Conservation (phyloP, 1,140 invertebrate genomes). For the Diabrotica virgifera region DNA sequence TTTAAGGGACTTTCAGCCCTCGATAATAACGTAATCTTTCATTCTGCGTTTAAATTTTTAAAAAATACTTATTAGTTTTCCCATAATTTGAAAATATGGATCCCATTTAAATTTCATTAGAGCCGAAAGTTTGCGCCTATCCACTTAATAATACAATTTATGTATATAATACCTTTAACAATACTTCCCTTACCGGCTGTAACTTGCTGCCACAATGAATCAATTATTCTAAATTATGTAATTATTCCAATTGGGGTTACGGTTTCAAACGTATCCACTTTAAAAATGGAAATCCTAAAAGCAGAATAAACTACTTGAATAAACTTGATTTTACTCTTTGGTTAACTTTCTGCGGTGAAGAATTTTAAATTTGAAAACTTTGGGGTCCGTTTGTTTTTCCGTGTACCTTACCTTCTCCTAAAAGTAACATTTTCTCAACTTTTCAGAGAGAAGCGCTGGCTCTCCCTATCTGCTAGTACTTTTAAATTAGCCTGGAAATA, state of each 20-base stretch:
- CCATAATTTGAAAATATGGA: too few relatives aligned
- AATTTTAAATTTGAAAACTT: constrained; percentile 3
- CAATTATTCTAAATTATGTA: constrained; percentile 3
- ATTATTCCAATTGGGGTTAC: neutral
- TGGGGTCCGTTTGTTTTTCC: neutral
- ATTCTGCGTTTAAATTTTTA: too few relatives aligned
- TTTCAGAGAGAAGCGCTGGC: neutral
- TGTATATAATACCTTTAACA: too few relatives aligned
- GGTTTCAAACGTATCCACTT: neutral
- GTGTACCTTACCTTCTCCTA: neutral
- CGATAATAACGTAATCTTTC: too few relatives aligned
- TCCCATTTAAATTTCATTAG: too few relatives aligned
- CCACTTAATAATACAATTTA: too few relatives aligned
- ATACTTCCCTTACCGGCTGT: too few relatives aligned
- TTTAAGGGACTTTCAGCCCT: too few relatives aligned
- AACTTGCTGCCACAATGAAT: neutral
- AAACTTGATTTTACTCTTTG: constrained; percentile 3
- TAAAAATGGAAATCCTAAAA: neutral
- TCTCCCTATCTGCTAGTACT: neutral
- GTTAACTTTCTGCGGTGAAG: neutral
- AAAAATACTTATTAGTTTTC: too few relatives aligned
- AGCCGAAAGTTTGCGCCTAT: too few relatives aligned
- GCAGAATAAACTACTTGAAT: constrained; percentile 1
- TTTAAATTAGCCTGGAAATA: neutral
- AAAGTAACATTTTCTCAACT: neutral